These are phyloP conservation scores for Sminthopsis crassicaudata DNA, from an alignment of 2,113 vertebrate genomes.

Conservation along the genomic window DNA sequence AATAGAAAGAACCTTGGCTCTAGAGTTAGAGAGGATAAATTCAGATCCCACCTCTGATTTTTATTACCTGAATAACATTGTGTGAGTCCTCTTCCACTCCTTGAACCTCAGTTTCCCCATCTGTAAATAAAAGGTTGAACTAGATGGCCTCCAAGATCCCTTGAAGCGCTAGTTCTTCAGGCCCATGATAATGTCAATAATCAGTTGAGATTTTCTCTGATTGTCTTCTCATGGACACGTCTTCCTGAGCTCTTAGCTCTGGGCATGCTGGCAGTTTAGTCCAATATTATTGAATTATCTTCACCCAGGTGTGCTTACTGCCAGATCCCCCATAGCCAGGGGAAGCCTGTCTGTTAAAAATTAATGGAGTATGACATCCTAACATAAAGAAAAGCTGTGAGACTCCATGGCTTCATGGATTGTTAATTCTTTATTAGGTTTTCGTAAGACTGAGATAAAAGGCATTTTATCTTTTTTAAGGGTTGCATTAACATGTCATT, in stretches of 20 bases:
- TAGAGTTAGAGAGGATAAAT: neutral
- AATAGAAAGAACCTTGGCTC: neutral
- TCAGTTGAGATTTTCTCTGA: neutral
- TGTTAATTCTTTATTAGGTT: conserved; percentile 88
- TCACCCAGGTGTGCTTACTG: neutral
- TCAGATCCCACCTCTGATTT: neutral
- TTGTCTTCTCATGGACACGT: neutral
- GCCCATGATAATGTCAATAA: neutral
- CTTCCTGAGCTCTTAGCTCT: neutral
- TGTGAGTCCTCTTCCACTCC: neutral
- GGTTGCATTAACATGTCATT: conserved; percentile 81
- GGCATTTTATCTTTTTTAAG: conserved; percentile 85
- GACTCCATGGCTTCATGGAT: conserved; percentile 80
- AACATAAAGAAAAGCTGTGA: conserved; percentile 82
- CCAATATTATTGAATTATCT: conserved; percentile 52
- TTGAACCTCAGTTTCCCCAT: neutral
- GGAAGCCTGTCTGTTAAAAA: conserved; percentile 79
- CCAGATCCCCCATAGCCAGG: conserved; percentile 59
- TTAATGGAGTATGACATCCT: conserved; percentile 83
- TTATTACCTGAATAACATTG: neutral
- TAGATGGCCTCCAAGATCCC: neutral
- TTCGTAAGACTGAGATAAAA: conserved; percentile 85
- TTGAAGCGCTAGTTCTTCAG: neutral
- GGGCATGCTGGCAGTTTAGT: conserved; percentile 24
- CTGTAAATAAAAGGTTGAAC: neutral